phyloP scores from a whole-genome alignment of 2,797 vertebrate genomes.

The Loris lydekkerianus region DNA sequence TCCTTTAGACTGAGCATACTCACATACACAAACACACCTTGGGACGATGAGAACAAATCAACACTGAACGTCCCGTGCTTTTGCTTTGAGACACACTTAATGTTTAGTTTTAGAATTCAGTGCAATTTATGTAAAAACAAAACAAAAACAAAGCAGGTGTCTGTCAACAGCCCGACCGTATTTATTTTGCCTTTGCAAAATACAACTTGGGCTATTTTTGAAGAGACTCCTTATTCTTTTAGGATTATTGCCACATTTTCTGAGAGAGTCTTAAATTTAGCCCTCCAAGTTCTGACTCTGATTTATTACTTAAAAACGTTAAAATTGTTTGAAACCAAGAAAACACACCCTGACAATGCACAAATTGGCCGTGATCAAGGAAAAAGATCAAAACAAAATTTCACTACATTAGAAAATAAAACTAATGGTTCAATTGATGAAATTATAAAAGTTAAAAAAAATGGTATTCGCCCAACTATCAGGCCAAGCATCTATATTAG shows the following conservation, averaged over 20 bases:
- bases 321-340: neutral
- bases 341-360: slow-evolving; percentile 17
- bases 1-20: slow-evolving; percentile 24
- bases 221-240: slow-evolving; percentile 11
- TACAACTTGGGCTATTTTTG: neutral
- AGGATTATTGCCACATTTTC: neutral
- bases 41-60: neutral
- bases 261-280: neutral
- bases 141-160: slow-evolving; percentile 3
- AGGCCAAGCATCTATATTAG: neutral
- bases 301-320: slow-evolving; percentile 43
- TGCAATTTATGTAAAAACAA: neutral
- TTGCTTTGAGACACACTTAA: neutral
- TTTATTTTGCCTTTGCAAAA: neutral
- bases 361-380: neutral
- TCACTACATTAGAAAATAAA: slow-evolving; percentile 23
- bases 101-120: neutral
- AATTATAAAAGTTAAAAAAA: slow-evolving; percentile 33
- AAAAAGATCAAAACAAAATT: neutral
- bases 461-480: neutral
- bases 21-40: neutral
- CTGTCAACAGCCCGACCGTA: neutral
- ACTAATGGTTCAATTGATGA: neutral
- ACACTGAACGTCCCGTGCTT: neutral
- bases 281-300: neutral